These are phyloP conservation scores for Caenorhabditis imperialis DNA, from an alignment of 2,888 invertebrate genomes.

Conservation along the genomic window DNA sequence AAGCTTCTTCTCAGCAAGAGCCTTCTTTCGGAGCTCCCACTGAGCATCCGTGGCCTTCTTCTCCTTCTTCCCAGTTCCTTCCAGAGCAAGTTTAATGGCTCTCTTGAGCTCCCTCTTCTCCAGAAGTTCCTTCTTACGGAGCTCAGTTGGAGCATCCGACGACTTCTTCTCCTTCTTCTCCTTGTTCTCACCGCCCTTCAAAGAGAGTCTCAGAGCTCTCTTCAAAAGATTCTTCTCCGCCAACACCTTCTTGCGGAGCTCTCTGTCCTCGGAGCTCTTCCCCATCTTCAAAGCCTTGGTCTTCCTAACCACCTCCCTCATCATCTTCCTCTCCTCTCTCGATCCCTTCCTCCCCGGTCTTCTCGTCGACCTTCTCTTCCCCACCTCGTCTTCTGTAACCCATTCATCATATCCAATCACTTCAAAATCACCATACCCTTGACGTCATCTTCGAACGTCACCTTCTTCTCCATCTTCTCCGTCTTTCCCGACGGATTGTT, in stretches of 20 bases:
- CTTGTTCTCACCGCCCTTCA: neutral
- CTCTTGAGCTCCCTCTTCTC: neutral
- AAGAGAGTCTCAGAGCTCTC: neutral
- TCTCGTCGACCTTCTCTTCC: conserved; percentile 6
- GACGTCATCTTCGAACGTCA: too few species aligned
- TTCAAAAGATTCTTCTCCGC: neutral
- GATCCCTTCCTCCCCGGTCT: neutral
- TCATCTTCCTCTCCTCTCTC: neutral
- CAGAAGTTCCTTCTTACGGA: too few species aligned
- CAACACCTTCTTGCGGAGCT: neutral
- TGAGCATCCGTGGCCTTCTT: neutral
- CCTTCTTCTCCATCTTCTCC: conserved; percentile 3
- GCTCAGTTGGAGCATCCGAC: too few species aligned
- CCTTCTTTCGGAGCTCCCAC: neutral
- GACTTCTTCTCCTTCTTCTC: neutral
- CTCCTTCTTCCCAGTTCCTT: neutral
- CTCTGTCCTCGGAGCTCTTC: conserved; percentile 8
- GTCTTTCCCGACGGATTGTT: conserved; percentile 12
- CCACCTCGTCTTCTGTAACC: neutral
- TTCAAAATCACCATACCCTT: neutral
- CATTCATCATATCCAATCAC: neutral
- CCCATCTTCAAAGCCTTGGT: neutral
- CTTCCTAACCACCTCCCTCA: neutral
- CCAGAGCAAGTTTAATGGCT: neutral
- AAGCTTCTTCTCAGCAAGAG: neutral